Conservation (phyloP, 2,113 vertebrate genomes). For the Phyllopteryx taeniolatus region DNA sequence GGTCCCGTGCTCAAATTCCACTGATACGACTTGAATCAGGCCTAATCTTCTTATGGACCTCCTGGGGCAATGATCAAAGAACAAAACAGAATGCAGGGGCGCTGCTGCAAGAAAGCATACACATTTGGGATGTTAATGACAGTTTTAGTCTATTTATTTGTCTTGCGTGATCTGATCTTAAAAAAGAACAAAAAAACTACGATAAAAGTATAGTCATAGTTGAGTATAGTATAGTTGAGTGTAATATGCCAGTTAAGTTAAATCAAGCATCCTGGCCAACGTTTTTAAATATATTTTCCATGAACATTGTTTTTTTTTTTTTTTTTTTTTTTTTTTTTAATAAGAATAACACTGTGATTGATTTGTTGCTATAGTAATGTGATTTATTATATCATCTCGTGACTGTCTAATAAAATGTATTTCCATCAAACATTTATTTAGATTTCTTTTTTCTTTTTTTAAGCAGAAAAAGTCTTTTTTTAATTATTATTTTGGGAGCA, state of each 20-base stretch:
- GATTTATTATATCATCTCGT: too few species aligned
- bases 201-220: too few species aligned
- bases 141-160: conserved; percentile 20
- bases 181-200: too few species aligned
- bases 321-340: too few species aligned
- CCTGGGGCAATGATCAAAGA: conserved; percentile 72
- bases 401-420: too few species aligned
- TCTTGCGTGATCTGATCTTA: conserved; percentile 43
- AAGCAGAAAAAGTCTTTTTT: too few species aligned
- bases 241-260: background rate
- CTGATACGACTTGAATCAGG: conserved; percentile 81
- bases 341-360: background rate
- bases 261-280: background rate
- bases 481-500: too few species aligned
- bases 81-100: conserved; percentile 73
- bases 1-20: conserved; percentile 74
- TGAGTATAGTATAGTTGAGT: too few species aligned
- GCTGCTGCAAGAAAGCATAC: conserved; percentile 62
- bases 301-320: background rate
- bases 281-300: background rate
- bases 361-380: background rate
- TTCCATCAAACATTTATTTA: too few species aligned
- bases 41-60: conserved; percentile 80
- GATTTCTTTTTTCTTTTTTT: too few species aligned
- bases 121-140: conserved; percentile 56